Evolutionary conservation across 2,113 vertebrate species (phyloP), one percentile per base, ranked within the genome.

Genomic region (Psophia crepitans): DNA sequence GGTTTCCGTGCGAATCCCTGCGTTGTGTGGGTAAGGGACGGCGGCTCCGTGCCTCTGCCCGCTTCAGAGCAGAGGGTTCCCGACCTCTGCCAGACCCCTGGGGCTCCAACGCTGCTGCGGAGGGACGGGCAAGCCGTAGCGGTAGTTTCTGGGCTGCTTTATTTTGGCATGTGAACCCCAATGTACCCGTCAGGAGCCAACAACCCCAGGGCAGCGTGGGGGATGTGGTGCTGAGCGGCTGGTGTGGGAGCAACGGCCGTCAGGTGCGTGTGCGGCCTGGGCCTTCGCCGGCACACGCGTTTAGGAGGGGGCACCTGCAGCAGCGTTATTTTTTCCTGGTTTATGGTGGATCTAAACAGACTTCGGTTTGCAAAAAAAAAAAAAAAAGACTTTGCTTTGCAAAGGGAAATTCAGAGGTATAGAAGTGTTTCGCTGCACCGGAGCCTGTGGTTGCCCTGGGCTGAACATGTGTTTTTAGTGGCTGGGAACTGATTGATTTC

Each of bases 1-100:
- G 7, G 8, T 37, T 53, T 65, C 43, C 0, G 0, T 20, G 43
- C 23, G 30, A 37, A 43, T 53, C 63, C 23, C 35, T 2, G 2
- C 0, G 0, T 23, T 2, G 3, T 2, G 9, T 33, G 0, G 2
- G 6, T 27, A 8, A 14, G 54, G 48, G 30, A 19, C 11, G 1
- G 22, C 2, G 1, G 8, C 12, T 46, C 46, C 1, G 0, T 51
- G 48, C 13, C 35, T 17, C 65, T 69, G 44, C 33, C 77, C 53
- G 73, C 14, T 30, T 33, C 68, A 33, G 71, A 17, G 28, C 3
- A 1, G n/a, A 75, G 66, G 20, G 26, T 60, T 64, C 23, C 43
- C 85, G 56, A 4, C 14, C 32, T 37, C n/a, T 60, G 80, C 48
- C 71, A 37, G 32, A n/a, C 27, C 27, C 12, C 39, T 18, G 56